Evolutionary conservation across 2,888 invertebrate genomes (phyloP).

Genomic region (Strigamia transsilvanica): DNA sequence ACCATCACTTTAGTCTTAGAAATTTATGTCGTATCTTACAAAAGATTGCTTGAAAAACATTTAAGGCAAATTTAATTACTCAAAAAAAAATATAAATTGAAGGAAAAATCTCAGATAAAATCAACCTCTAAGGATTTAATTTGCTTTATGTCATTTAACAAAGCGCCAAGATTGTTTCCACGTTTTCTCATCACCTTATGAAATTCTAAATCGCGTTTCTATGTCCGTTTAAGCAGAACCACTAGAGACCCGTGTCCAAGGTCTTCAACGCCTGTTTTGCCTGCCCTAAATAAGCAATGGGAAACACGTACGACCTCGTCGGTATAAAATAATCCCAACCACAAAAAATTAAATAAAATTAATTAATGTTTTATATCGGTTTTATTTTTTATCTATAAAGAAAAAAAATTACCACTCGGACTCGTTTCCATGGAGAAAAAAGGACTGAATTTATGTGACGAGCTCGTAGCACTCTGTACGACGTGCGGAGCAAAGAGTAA

Average conservation of each 20-base stretch:
- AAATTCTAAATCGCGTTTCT: neutral
- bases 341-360: neutral
- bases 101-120: neutral
- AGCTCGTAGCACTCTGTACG: neutral
- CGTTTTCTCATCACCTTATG: conserved; percentile 20
- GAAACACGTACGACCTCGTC: neutral
- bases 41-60: too few relatives aligned
- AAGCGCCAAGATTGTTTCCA: neutral
- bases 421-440: neutral
- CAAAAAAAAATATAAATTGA: neutral
- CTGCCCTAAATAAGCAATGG: conserved; percentile 1
- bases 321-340: neutral
- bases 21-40: neutral
- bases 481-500: conserved; percentile 13
- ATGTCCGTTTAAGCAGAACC: conserved; percentile 20
- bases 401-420: conserved; percentile 5
- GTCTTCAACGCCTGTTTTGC: conserved; percentile 4
- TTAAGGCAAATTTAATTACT: neutral
- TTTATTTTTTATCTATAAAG: neutral
- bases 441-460: neutral
- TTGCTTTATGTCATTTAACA: neutral
- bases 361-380: neutral
- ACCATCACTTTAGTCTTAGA: conserved; percentile 1
- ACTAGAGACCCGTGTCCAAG: conserved; percentile 1
- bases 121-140: neutral